Conservation (phyloP, 1,140 invertebrate species). For the Saccostrea glomerata region DNA sequence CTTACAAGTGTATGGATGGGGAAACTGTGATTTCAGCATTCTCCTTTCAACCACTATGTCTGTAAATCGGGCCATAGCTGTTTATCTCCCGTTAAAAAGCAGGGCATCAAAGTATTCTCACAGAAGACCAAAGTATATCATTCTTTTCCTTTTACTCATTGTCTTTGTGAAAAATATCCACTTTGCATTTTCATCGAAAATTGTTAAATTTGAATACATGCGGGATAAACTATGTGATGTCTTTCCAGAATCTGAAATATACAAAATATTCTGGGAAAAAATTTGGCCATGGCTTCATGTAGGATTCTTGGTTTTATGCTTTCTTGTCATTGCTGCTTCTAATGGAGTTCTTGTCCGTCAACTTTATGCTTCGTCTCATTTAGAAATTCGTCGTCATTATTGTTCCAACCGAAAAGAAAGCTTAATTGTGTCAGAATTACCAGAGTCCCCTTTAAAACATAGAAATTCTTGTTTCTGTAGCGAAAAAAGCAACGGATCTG, state of each 20-base stretch:
- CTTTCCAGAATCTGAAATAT: conserved; percentile 44
- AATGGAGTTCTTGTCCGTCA: conserved; percentile 65
- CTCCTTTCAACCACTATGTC: conserved; percentile 68
- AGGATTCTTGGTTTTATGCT: conserved; percentile 60
- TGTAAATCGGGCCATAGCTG: conserved; percentile 65
- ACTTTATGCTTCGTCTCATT: conserved; percentile 55
- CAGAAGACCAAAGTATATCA: conserved; percentile 64
- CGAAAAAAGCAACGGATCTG: neutral
- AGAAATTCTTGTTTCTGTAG: neutral
- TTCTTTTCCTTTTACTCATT: conserved; percentile 48
- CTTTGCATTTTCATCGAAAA: conserved; percentile 67
- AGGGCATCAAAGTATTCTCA: conserved; percentile 49
- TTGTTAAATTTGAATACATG: conserved; percentile 58
- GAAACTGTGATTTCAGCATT: conserved; percentile 68
- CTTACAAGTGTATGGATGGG: conserved; percentile 70
- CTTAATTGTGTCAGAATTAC: neutral
- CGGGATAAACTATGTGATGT: conserved; percentile 67
- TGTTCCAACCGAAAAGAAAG: neutral
- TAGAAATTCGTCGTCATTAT: conserved; percentile 22
- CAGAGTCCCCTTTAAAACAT: neutral
- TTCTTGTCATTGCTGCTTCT: conserved; percentile 61
- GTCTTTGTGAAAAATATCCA: conserved; percentile 67
- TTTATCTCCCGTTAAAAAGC: conserved; percentile 63
- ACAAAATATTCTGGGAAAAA: conserved; percentile 59
- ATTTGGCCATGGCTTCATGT: conserved; percentile 69